A percentile compares a stretch with the other conserved stretches of the same genome.
phyloP scores from a whole-genome alignment of 2,888 invertebrate species.

The Tupiocoris notatus region DNA sequence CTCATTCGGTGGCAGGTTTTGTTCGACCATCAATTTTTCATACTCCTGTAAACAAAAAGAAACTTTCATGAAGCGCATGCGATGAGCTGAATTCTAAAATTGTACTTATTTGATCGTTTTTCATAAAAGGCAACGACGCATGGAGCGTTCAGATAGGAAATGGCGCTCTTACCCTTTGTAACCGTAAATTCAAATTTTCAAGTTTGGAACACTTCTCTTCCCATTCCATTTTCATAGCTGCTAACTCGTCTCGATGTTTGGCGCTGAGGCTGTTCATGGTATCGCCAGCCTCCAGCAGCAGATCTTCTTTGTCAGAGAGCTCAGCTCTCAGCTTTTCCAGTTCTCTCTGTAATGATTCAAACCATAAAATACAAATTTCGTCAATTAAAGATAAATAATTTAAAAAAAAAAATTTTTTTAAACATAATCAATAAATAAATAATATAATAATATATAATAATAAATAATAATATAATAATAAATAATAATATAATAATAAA shows the following conservation, averaged over 20 bases:
- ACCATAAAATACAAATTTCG: conserved; percentile 7
- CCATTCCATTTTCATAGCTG: conserved; percentile 4
- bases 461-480: too few relatives aligned
- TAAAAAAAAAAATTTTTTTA: too few relatives aligned
- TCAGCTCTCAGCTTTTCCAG: conserved; percentile 74
- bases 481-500: too few relatives aligned
- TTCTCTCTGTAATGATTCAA: conserved; percentile 57
- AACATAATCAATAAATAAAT: too few relatives aligned
- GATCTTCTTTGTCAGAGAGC: conserved; percentile 76
- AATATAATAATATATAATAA: too few relatives aligned
- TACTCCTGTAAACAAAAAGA: too few relatives aligned
- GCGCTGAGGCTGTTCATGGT: conserved; percentile 74
- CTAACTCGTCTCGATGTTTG: conserved; percentile 58
- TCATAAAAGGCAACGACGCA: too few relatives aligned
- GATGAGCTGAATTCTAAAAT: too few relatives aligned
- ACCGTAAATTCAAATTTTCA: conserved; percentile 8
- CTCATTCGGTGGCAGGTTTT: too few relatives aligned
- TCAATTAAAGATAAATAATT: neutral
- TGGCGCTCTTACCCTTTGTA: conserved; percentile 3
- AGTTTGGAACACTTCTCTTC: conserved; percentile 7
- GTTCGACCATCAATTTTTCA: too few relatives aligned
- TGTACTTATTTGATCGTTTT: too few relatives aligned
- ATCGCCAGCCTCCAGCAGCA: conserved; percentile 80
- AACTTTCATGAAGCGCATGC: too few relatives aligned
- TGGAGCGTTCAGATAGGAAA: neutral